Base-by-base conservation (phyloP, 1,140 invertebrate species). In the Gonatopus flavifemur region DNA sequence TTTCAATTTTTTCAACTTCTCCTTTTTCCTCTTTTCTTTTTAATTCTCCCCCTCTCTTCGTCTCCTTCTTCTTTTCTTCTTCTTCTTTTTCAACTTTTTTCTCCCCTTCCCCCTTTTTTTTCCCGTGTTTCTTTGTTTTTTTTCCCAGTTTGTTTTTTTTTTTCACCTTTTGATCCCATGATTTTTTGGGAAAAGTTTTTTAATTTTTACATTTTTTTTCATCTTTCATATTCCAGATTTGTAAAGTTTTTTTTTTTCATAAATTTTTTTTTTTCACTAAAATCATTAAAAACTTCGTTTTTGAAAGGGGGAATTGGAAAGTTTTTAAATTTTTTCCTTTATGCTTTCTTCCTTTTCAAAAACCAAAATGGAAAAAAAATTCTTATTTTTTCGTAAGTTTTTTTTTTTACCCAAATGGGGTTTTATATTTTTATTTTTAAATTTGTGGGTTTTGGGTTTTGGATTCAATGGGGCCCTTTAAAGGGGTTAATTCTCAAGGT, bases 141-240 rank as follows among this genome's bases (percentile, higher is more conserved):
- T 82, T 67, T 90, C 89, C 45, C 89, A 82, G 36, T 86, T 82
- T 72, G 97, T 88, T 76, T 97, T 94, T 57, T 87, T 80, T 82
- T 98, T 91, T 52, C 59, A 4, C 55, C 44, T 13, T 47, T 54
- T 2, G 72, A 57, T n/a, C 52, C 49, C 2, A 21, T 5, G 42
- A 73, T 69, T n/a, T 78, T 56, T 3, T 57, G 20, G 40, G 69
- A 82, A 6, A 80, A 62, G 51, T 72, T 62, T 1, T 70, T 57
- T 2, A 63, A 43, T 4, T 66, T 53, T 7, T 38, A 49, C 9
- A 37, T 51, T 30, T 82, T 74, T 7, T 60, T 53, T n/a, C n/a
- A n/a, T n/a, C n/a, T n/a, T n/a, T n/a, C n/a, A n/a, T n/a, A n/a
- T n/a, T n/a, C n/a, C n/a, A n/a, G n/a, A n/a, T n/a, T n/a, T n/a